Percentiles rank a stretch among this genome's conserved stretches.
phyloP scores from a whole-genome alignment of 2,888 invertebrate genomes.

The Polymixis lichenea region DNA sequence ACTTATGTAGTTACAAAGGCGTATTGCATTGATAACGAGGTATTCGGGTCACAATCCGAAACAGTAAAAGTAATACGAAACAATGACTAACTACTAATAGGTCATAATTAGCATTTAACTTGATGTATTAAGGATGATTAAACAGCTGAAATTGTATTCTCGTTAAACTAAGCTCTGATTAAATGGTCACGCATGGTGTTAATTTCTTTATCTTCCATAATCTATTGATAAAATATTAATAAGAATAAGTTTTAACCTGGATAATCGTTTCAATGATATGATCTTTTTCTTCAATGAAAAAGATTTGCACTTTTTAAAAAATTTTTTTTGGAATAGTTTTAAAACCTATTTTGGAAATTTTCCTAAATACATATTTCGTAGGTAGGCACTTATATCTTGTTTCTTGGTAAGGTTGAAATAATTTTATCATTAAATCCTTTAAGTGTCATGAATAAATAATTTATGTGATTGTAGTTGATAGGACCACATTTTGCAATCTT shows the following conservation, averaged over 20 bases:
- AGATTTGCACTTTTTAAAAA: no score
- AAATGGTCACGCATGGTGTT: constrained; percentile 76
- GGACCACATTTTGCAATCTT: constrained; percentile 46
- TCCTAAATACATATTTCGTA: background rate
- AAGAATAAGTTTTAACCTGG: constrained; percentile 45
- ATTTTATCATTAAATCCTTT: constrained; percentile 43
- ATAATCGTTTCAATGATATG: constrained; percentile 46
- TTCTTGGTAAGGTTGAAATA: constrained; percentile 25
- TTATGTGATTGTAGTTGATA: constrained; percentile 26
- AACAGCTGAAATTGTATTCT: constrained; percentile 20
- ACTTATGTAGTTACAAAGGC: no score
- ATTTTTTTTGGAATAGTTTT: background rate
- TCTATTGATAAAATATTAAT: constrained; percentile 56
- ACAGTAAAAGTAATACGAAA: constrained; percentile 19
- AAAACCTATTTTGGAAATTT: background rate
- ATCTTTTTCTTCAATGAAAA: constrained; percentile 13
- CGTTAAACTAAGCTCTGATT: constrained; percentile 69
- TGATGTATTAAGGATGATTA: constrained; percentile 5
- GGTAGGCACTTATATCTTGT: background rate
- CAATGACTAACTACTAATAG: constrained; percentile 27
- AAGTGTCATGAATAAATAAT: constrained; percentile 37
- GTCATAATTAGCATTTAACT: constrained; percentile 40
- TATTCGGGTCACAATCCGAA: constrained; percentile 50
- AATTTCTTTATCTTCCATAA: constrained; percentile 63
- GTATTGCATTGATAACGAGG: constrained; percentile 35